phyloP scores from a whole-genome alignment of 2,113 vertebrate genomes.

The Thinocorus orbignyianus region DNA sequence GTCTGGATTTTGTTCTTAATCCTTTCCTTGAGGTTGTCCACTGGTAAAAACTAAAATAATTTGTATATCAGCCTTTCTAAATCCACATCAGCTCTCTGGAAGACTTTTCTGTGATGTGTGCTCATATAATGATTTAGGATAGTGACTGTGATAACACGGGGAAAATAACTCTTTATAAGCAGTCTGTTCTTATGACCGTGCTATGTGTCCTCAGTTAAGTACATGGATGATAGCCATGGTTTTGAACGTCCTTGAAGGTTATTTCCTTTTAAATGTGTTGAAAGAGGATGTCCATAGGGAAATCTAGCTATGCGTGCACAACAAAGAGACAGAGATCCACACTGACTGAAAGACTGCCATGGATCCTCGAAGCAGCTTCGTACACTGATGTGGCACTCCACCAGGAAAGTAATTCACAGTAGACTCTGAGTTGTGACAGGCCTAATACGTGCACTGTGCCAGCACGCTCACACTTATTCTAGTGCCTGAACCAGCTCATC shows the following conservation, averaged over 20 bases:
- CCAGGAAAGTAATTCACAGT: not conserved
- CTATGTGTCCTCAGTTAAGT: not conserved
- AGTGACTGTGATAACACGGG: not conserved
- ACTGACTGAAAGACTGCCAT: not conserved
- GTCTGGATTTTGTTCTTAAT: not conserved
- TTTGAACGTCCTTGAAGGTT: not conserved
- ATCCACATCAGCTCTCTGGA: not conserved
- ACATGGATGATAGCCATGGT: not conserved
- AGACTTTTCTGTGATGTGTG: not conserved
- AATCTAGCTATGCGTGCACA: too few species aligned
- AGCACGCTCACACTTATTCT: rapidly evolving
- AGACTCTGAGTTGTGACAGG: not conserved
- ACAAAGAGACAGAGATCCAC: too few species aligned
- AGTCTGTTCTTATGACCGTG: too few species aligned
- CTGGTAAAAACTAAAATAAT: not conserved
- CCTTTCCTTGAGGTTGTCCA: not conserved
- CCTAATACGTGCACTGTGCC: not conserved
- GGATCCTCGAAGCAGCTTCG: rapidly evolving
- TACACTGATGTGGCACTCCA: too few species aligned
- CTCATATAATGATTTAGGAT: not conserved
- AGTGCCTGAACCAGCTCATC: not conserved
- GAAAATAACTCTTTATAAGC: not conserved
- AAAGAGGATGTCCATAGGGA: not conserved
- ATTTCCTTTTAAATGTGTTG: not conserved
- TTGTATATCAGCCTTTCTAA: not conserved